Conservation (phyloP, 2,888 invertebrate genomes). For the Cloeon dipterum region DNA sequence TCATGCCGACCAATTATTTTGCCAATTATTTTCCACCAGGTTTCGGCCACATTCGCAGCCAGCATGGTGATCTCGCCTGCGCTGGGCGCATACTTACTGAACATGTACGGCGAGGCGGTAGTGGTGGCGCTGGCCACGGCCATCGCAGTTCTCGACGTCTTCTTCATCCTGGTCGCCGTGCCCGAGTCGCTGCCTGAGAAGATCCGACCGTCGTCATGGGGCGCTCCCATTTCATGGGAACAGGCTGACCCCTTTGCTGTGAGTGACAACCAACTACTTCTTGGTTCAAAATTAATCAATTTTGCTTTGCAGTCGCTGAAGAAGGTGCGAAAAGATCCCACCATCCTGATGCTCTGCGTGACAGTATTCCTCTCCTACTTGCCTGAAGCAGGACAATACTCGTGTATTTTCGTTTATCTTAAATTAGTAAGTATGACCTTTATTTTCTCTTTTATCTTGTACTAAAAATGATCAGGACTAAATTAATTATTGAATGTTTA, state of each 20-base stretch:
- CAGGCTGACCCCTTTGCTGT: constrained; percentile 93
- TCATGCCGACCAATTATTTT: too few species aligned
- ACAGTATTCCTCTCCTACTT: constrained; percentile 95
- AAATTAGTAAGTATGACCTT: constrained; percentile 42
- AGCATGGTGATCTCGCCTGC: constrained; percentile 98
- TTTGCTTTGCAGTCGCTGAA: constrained; percentile 35
- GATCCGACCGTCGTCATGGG: constrained; percentile 51
- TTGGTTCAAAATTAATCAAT: background rate
- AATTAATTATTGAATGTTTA: too few species aligned
- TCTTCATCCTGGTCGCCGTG: constrained; percentile 94
- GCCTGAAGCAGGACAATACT: constrained; percentile 97
- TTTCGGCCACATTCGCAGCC: constrained; percentile 97
- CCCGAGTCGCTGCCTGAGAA: constrained; percentile 97
- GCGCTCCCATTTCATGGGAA: constrained; percentile 85
- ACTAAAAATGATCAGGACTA: too few species aligned
- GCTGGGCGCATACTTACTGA: constrained; percentile 72
- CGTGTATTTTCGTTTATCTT: constrained; percentile 97
- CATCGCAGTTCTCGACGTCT: constrained; percentile 86
- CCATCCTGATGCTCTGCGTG: constrained; percentile 88
- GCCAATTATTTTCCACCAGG: too few species aligned
- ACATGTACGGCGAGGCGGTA: constrained; percentile 53
- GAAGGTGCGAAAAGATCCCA: constrained; percentile 84
- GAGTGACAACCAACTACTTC: constrained; percentile 12
- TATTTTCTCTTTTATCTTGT: too few species aligned
- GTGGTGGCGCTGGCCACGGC: constrained; percentile 91